Base-by-base conservation (phyloP, 2,113 vertebrate species). In the Myotis davidii region DNA sequence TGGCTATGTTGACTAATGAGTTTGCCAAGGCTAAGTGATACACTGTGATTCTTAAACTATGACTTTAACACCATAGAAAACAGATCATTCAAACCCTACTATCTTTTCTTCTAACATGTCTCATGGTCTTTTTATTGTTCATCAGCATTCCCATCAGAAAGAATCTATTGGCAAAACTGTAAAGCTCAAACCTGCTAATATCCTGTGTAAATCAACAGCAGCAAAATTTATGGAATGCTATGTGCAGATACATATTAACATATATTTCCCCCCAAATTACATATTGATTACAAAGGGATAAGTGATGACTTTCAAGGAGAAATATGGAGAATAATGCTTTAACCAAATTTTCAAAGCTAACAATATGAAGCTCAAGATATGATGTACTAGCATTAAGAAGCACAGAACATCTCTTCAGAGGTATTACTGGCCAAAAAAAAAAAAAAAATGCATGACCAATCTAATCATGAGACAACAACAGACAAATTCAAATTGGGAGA, bases 401-500 rank as follows among this genome's bases (percentile, higher is more conserved):
- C 37, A 70, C 3, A 93, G 39, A 83, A 54, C 45, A 87, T 85
- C 82, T 96, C 48, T 96, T 85, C 18, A 82, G 48, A 70, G 52
- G 8, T 64, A 92, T 42, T 85, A 23, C 52, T 95, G 54, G 25
- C 82, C 78, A 93, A 94, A 54, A 54, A 54, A 54, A 54, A 18
- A 18, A 54, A 52, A 52, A 56, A 94, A 76, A 1, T 8, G 17
- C 42, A 85, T 13, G 95, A 76, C 20, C 50, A 92, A 82, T 69
- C 52, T 96, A 90, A 85, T 83, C 54, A 94, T 4, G 29, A 95
- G 85, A 88, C 92, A 88, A 76, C 52, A 95, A 95, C 23, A 88
- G 83, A 72, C 70, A 95, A 93, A 92, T 95, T 92, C 77, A 82
- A 90, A 95, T 4, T 67, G 83, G 95, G n/a, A 37, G 9, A 92